Conservation (phyloP, 1,140 invertebrate genomes). For the Bombyx mandarina region DNA sequence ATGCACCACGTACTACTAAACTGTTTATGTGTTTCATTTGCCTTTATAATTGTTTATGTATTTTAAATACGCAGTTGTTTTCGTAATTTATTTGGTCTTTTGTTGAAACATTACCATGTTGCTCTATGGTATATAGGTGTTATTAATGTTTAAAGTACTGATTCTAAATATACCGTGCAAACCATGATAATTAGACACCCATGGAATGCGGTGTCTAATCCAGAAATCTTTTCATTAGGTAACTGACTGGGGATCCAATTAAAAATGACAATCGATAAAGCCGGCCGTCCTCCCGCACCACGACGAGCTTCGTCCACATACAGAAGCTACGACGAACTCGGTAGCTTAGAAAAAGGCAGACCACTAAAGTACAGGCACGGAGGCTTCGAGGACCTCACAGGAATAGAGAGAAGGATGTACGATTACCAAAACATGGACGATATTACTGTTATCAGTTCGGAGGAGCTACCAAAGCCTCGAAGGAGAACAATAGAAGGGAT, state of each 20-base stretch:
- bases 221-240: slow-evolving; percentile 49
- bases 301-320: slow-evolving; percentile 66
- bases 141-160: too few relatives aligned
- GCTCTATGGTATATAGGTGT: too few relatives aligned
- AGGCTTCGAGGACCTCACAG: slow-evolving; percentile 52
- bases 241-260: slow-evolving; percentile 24
- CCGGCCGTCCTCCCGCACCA: slow-evolving; percentile 51
- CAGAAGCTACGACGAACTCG: slow-evolving; percentile 68
- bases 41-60: too few relatives aligned
- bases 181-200: slow-evolving; percentile 33
- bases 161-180: slow-evolving; percentile 21
- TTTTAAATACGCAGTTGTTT: too few relatives aligned
- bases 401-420: slow-evolving; percentile 42
- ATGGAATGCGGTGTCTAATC: slow-evolving; percentile 14
- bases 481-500: slow-evolving; percentile 58
- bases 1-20: too few relatives aligned
- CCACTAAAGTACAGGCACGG: slow-evolving; percentile 48
- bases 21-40: too few relatives aligned
- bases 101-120: too few relatives aligned
- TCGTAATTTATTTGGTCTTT: too few relatives aligned
- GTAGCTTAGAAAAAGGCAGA: slow-evolving; percentile 42
- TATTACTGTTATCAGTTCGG: slow-evolving; percentile 66
- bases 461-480: slow-evolving; percentile 58
- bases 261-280: slow-evolving; percentile 60
- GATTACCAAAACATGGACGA: slow-evolving; percentile 47